A percentile compares a stretch with the other conserved stretches of the same genome.
These are phyloP conservation scores for Drosophila ambigua DNA, from an alignment of 1,140 invertebrate species.

Conservation along the genomic window DNA sequence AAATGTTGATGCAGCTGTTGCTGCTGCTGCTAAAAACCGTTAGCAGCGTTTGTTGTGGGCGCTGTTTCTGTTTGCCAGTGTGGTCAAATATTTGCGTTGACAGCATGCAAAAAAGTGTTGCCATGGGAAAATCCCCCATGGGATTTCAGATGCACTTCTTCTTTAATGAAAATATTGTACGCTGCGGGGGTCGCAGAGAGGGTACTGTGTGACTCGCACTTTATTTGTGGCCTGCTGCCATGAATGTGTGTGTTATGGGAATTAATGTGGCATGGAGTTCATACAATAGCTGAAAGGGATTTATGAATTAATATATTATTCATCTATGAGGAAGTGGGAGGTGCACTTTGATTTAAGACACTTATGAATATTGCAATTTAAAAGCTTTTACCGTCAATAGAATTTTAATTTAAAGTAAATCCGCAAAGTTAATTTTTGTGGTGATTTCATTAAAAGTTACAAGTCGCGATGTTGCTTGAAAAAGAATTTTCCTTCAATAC, in stretches of 20 bases:
- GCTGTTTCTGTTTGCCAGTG: slow-evolving; percentile 47
- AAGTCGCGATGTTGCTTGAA: neutral
- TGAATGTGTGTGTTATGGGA: neutral
- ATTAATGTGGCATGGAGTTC: neutral
- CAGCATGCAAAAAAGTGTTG: slow-evolving; percentile 29
- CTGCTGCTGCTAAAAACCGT: slow-evolving; percentile 25
- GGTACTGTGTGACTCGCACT: neutral
- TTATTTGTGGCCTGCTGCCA: neutral
- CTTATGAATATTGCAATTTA: no score
- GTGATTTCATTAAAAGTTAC: neutral
- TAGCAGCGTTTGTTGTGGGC: slow-evolving; percentile 14
- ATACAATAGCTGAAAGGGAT: neutral
- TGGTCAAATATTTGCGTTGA: slow-evolving; percentile 68
- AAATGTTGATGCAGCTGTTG: slow-evolving; percentile 59
- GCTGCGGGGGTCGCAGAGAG: slow-evolving; percentile 4
- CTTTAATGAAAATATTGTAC: slow-evolving; percentile 51
- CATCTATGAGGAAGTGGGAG: no score
- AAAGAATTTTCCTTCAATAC: neutral
- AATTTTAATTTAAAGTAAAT: neutral
- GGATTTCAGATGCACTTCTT: slow-evolving; percentile 17
- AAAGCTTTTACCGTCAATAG: no score
- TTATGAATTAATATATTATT: no score
- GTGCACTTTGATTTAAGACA: no score
- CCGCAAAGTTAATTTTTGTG: neutral
- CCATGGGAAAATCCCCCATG: slow-evolving; percentile 43